These are phyloP conservation scores for Artemia sinica DNA, from an alignment of 2,888 invertebrate genomes.

Conservation along the genomic window DNA sequence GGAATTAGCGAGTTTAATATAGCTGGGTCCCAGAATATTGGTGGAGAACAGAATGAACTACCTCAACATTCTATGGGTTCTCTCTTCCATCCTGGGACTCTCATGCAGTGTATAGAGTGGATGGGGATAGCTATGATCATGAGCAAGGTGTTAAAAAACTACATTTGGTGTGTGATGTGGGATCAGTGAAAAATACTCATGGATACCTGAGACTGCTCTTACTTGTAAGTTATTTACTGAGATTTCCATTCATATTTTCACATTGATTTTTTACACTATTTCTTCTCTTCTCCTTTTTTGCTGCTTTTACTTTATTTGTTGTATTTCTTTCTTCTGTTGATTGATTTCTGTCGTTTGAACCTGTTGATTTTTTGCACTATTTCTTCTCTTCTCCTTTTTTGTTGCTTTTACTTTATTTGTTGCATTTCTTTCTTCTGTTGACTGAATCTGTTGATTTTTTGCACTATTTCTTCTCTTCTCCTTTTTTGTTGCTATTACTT, in stretches of 20 bases:
- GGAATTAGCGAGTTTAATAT: constrained; percentile 8
- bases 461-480: not conserved
- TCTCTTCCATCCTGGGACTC: constrained; percentile 5
- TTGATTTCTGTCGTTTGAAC: too few species aligned
- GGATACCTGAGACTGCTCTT: constrained; percentile 5
- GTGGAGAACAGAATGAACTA: not conserved
- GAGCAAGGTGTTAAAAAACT: constrained; percentile 5
- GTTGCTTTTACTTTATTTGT: not conserved
- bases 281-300: not conserved
- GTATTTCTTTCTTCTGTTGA: too few species aligned
- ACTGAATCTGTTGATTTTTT: too few species aligned
- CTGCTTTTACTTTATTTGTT: too few species aligned
- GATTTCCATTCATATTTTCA: not conserved
- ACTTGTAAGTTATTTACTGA: not conserved
- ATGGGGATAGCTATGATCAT: not conserved
- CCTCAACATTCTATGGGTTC: constrained; percentile 9
- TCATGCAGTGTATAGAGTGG: not conserved
- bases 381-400: too few species aligned
- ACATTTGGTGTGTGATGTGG: constrained; percentile 6
- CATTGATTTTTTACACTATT: not conserved
- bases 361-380: too few species aligned
- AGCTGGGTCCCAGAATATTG: constrained; percentile 2
- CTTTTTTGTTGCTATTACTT: not conserved
- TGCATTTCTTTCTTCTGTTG: not conserved
- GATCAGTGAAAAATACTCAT: constrained; percentile 12